Evolutionary conservation across 2,113 vertebrate genomes (phyloP), one percentile per base, ranked within the genome.

Genomic region (Trematocara marginatum): DNA sequence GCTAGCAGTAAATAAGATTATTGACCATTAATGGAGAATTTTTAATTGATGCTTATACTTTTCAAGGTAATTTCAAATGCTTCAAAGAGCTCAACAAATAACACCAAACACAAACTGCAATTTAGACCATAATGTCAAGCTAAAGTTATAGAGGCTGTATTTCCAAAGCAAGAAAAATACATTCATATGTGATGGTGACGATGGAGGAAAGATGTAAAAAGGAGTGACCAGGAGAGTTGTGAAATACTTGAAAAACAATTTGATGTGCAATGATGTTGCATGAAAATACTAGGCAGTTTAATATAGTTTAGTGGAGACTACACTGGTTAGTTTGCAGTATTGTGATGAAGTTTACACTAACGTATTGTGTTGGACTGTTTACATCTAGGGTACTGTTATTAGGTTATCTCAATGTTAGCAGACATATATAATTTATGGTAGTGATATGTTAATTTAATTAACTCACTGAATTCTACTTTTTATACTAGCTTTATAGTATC

Each of bases 171-270:
- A 45, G 4, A 71, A 45, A 42, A 71, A 45, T 45, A 45, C n/a
- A 45, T 0, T 69, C 20, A 71, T 45, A 45, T 71, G 64, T 26
- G 38, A 45, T 45, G 40, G 1, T 26, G 38, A 45, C 0, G 8
- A 61, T 61, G 15, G 57, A 40, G 13, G 10, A 64, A 64, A 40
- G 10, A 66, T 40, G 38, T 16, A 45, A 71, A 42, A 26, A 71
- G 23, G 66, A 45, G 12, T 45, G 5, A 45, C 66, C 16, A 71
- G 20, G 12, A 71, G 5, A 57, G 15, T 59, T 59, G 56, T 35
- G 15, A 35, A 61, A 61, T 61, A 35, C 15, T 61, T 61, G 57
- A 61, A 61, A 61, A 61, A 61, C 29, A 6, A 61, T 61, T 61
- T 61, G 29, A 59, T 59, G 15, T 34, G 57, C 0, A 61, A 18